A percentile compares a stretch with the other conserved stretches of the same genome.
These are phyloP conservation scores for Pelosia muscerda DNA, from an alignment of 2,888 invertebrate species.

Conservation along the genomic window DNA sequence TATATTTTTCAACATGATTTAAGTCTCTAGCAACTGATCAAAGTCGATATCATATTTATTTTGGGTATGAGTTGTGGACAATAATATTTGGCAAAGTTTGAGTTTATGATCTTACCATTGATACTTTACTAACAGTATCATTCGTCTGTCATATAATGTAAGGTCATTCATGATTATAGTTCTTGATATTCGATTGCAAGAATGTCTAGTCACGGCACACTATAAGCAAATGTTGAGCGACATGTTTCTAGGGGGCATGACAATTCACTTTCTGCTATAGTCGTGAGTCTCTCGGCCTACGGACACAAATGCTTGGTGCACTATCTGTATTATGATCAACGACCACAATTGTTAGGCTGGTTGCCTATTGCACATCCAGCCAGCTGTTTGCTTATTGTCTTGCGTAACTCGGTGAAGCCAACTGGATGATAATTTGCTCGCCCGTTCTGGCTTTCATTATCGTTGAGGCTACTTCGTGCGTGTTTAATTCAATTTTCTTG, in stretches of 20 bases:
- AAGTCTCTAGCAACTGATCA: constrained; percentile 56
- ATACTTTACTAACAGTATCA: constrained; percentile 19
- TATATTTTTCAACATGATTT: constrained; percentile 67
- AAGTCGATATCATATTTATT: constrained; percentile 24
- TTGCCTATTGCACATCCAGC: constrained; percentile 77
- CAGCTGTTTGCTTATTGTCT: constrained; percentile 79
- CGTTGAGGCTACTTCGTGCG: constrained; percentile 78
- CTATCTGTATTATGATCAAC: constrained; percentile 82
- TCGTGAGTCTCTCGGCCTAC: constrained; percentile 80
- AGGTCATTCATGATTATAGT: constrained; percentile 67
- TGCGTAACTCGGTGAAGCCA: constrained; percentile 81
- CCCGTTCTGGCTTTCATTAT: constrained; percentile 77
- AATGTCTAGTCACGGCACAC: constrained; percentile 73
- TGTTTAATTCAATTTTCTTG: constrained; percentile 80
- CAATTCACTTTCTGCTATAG: constrained; percentile 81
- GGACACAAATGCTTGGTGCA: constrained; percentile 71
- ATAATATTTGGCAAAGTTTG: neutral
- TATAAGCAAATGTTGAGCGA: constrained; percentile 67
- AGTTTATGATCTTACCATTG: neutral
- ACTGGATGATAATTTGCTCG: constrained; percentile 81
- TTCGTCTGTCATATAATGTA: constrained; percentile 59
- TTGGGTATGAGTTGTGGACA: neutral
- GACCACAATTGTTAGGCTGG: constrained; percentile 73
- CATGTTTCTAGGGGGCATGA: constrained; percentile 68
- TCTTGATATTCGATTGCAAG: constrained; percentile 71